Conservation (phyloP, 2,113 vertebrate genomes). For the Noturus placidus region DNA sequence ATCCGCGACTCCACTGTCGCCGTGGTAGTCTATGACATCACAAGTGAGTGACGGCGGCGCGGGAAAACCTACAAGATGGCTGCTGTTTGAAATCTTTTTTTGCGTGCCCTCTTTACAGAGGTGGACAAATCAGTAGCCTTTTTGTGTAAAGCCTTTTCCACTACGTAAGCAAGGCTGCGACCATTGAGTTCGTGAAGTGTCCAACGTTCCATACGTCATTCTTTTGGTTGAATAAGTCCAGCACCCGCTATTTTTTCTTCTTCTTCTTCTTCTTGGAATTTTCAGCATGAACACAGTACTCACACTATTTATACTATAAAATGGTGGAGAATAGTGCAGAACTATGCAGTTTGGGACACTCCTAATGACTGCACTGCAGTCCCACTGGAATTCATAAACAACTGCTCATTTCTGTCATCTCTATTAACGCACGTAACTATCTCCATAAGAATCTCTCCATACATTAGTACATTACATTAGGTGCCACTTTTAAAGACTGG, state of each 20-base stretch:
- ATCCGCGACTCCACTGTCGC: constrained; percentile 92
- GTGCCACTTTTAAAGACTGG: not conserved
- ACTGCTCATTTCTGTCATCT: not conserved
- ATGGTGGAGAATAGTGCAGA: too few relatives aligned
- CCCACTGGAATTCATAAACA: not conserved
- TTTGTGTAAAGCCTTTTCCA: not conserved
- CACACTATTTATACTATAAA: too few relatives aligned
- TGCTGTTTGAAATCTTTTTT: not conserved
- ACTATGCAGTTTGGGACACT: too few relatives aligned
- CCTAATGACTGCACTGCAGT: too few relatives aligned
- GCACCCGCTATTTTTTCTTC: too few relatives aligned
- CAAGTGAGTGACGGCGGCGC: constrained; percentile 86
- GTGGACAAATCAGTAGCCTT: not conserved
- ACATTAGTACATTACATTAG: not conserved
- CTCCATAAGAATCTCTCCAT: not conserved
- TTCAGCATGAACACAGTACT: too few relatives aligned
- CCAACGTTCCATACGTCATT: too few relatives aligned
- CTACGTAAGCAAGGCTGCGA: too few relatives aligned
- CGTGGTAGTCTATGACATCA: constrained; percentile 93
- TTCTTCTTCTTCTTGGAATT: too few relatives aligned
- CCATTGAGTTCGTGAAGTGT: too few relatives aligned
- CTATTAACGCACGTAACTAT: not conserved
- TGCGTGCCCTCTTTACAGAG: not conserved
- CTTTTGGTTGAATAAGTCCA: too few relatives aligned
- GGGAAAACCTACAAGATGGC: constrained; percentile 16